A percentile compares a stretch with the other conserved stretches of the same genome.
Evolutionary conservation across 2,797 vertebrate genomes (phyloP).

Genomic region (Oreortyx pictus): DNA sequence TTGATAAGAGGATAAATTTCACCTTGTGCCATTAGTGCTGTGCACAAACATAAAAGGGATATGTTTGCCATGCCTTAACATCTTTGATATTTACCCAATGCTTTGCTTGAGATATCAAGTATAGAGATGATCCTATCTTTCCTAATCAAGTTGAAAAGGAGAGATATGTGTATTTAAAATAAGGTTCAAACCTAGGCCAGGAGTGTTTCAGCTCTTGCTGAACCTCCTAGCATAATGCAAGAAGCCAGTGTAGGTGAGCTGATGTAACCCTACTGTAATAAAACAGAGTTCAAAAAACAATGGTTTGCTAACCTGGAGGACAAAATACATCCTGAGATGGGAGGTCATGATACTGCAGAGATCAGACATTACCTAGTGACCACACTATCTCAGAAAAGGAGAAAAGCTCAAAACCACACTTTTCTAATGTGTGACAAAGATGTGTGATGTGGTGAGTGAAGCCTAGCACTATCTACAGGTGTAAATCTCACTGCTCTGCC

Average conservation of each 20-base stretch:
- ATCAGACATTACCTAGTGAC: not conserved
- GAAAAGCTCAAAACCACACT: not conserved
- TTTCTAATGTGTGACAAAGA: not conserved
- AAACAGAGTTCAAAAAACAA: not conserved
- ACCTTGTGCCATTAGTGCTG: slow-evolving; percentile 49
- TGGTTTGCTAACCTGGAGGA: not conserved
- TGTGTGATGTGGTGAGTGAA: accelerated
- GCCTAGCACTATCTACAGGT: not conserved
- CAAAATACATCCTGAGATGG: not conserved
- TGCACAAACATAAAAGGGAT: slow-evolving; percentile 67
- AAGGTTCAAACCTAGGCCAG: not conserved
- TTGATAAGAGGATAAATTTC: slow-evolving; percentile 71
- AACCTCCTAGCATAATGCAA: not conserved
- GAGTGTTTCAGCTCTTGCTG: not conserved
- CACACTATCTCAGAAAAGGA: not conserved
- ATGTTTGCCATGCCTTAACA: slow-evolving; percentile 64
- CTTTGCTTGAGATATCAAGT: slow-evolving; percentile 55
- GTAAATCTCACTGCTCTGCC: not conserved
- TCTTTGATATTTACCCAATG: slow-evolving; percentile 66
- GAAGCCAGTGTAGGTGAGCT: slow-evolving; percentile 9
- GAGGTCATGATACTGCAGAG: not conserved
- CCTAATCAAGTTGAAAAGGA: slow-evolving; percentile 36
- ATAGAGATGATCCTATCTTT: slow-evolving; percentile 68
- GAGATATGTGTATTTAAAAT: slow-evolving; percentile 51
- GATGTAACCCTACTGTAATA: slow-evolving; percentile 45